Evolutionary conservation across 2,888 invertebrate genomes (phyloP).

Genomic region (Dicyrtomina minuta): DNA sequence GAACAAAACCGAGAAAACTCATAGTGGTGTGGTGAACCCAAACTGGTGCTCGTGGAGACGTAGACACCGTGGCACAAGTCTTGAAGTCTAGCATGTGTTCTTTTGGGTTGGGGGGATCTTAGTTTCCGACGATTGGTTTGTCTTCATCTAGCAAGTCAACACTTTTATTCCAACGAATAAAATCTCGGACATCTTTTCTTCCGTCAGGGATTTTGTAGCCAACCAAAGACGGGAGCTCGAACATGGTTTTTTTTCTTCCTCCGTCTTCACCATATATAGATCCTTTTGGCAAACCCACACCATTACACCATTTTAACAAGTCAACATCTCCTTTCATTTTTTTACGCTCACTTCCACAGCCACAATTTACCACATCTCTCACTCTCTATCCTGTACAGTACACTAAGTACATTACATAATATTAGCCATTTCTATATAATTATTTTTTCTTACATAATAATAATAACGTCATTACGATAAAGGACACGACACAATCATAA

Average conservation of each 20-base stretch:
- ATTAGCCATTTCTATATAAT: too few species aligned
- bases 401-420: too few species aligned
- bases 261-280: background rate
- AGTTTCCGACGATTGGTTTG: conserved; percentile 23
- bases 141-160: conserved; percentile 32
- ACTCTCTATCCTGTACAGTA: too few species aligned
- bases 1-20: conserved; percentile 20
- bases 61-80: too few species aligned
- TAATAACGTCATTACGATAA: too few species aligned
- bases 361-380: too few species aligned
- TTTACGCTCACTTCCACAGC: too few species aligned
- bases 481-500: too few species aligned
- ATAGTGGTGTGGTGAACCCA: conserved; percentile 31
- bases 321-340: background rate
- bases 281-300: background rate
- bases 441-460: too few species aligned
- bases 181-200: conserved; percentile 30
- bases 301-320: too few species aligned
- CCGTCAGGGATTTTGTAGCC: conserved; percentile 6
- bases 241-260: conserved; percentile 17
- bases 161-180: conserved; percentile 25
- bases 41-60: too few species aligned
- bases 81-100: conserved; percentile 33
- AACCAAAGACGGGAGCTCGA: conserved; percentile 7
- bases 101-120: conserved; percentile 18